Percentiles rank a stretch among this genome's conserved stretches.
These are phyloP conservation scores for Botia almorhae DNA, from an alignment of 2,797 vertebrate genomes.

Conservation along the genomic window DNA sequence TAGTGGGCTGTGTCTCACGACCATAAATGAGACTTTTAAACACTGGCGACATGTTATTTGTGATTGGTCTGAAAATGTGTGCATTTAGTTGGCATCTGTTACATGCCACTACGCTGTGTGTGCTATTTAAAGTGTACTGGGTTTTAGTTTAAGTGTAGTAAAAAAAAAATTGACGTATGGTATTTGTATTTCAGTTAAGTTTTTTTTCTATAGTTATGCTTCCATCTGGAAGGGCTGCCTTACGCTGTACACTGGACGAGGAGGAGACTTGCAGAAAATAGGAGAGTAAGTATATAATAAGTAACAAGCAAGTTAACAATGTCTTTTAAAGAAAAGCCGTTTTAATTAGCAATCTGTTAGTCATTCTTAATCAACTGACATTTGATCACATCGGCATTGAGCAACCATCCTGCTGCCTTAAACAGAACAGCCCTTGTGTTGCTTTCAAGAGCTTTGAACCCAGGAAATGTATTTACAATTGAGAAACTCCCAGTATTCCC, in stretches of 20 bases:
- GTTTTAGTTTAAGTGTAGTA: too few species aligned
- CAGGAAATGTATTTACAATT: too few species aligned
- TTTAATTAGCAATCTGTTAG: not conserved
- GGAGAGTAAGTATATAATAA: constrained; percentile 90
- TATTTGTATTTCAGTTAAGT: too few species aligned
- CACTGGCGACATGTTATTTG: not conserved
- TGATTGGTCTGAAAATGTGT: not conserved
- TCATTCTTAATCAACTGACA: not conserved
- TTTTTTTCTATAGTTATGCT: constrained; percentile 82
- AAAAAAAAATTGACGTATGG: too few species aligned
- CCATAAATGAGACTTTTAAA: not conserved
- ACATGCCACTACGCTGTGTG: not conserved
- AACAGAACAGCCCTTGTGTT: not conserved
- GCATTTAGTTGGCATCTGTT: not conserved
- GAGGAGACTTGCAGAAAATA: constrained; percentile 97
- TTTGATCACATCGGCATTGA: not conserved
- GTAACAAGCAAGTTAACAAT: not conserved
- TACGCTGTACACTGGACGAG: constrained; percentile 95
- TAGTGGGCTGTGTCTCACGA: not conserved
- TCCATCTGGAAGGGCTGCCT: constrained; percentile 98
- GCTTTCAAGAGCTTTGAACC: too few species aligned
- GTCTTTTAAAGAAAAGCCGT: too few species aligned
- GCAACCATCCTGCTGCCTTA: not conserved
- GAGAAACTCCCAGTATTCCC: too few species aligned
- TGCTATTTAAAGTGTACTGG: too few species aligned